phyloP scores from a whole-genome alignment of 2,113 vertebrate species.

The Andinoacara biseriatus region DNA sequence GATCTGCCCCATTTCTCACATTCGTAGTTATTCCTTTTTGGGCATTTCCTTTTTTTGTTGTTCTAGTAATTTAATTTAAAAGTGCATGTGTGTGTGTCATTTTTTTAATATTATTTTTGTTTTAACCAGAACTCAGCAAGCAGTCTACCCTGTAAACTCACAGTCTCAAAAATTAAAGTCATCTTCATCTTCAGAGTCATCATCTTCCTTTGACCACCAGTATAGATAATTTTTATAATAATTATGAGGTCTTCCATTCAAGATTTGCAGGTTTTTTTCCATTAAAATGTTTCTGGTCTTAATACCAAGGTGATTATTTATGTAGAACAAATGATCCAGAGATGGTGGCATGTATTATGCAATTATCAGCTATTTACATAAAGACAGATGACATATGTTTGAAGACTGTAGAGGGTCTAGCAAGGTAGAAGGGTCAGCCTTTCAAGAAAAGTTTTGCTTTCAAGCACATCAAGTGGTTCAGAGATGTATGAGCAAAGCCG shows the following conservation, averaged over 20 bases:
- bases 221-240: neutral
- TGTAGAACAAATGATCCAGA: neutral
- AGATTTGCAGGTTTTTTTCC: neutral
- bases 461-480: slow-evolving; percentile 23
- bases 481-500: slow-evolving; percentile 12
- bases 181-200: neutral
- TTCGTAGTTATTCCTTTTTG: neutral
- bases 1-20: no score
- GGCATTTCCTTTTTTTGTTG: neutral
- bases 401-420: slow-evolving; percentile 1
- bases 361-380: neutral
- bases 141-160: neutral
- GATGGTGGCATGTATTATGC: neutral
- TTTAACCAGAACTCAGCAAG: neutral
- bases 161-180: neutral
- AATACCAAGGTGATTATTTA: neutral
- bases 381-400: neutral
- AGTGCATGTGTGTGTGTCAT: neutral
- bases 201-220: neutral
- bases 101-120: neutral
- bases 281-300: neutral
- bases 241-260: neutral
- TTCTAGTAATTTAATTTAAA: neutral
- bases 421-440: slow-evolving; percentile 23
- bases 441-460: slow-evolving; percentile 38